Conservation (phyloP, 1,140 invertebrate species). For the Heliconius hewitsoni region DNA sequence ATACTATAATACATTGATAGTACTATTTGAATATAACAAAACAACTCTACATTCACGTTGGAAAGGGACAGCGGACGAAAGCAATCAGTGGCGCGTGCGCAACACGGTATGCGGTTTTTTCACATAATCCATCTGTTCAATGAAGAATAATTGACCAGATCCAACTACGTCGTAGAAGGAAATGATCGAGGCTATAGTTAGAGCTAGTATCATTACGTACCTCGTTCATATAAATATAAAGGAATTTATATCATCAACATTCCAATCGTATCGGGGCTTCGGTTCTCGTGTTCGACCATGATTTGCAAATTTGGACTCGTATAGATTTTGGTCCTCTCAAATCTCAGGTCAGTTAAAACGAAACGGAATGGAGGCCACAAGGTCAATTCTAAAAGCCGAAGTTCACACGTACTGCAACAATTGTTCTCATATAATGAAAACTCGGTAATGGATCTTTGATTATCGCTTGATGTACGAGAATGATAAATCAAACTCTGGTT, state of each 20-base stretch:
- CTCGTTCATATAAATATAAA: slow-evolving; percentile 39
- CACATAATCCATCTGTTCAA: slow-evolving; percentile 49
- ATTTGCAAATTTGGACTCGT: slow-evolving; percentile 48
- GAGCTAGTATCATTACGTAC: slow-evolving; percentile 36
- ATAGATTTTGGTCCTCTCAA: slow-evolving; percentile 38
- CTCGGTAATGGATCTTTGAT: slow-evolving; percentile 65
- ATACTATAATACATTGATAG: neutral
- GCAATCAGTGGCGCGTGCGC: slow-evolving; percentile 43
- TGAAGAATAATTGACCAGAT: slow-evolving; percentile 57
- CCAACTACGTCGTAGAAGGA: slow-evolving; percentile 46
- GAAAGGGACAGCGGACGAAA: slow-evolving; percentile 13
- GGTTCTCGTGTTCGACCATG: slow-evolving; percentile 43
- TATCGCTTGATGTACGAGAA: slow-evolving; percentile 60
- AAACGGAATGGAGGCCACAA: slow-evolving; percentile 48
- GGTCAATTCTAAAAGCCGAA: slow-evolving; percentile 51
- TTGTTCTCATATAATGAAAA: slow-evolving; percentile 66
- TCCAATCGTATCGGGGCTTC: slow-evolving; percentile 24
- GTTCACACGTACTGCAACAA: slow-evolving; percentile 51
- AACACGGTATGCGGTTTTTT: slow-evolving; percentile 58
- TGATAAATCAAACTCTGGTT: slow-evolving; percentile 63
- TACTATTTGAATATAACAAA: slow-evolving; percentile 8
- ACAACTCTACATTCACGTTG: neutral
- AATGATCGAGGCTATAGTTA: slow-evolving; percentile 52
- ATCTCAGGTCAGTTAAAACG: slow-evolving; percentile 32
- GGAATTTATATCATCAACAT: slow-evolving; percentile 47